Percentiles rank a stretch among this genome's conserved stretches.
Conservation (phyloP, 2,888 invertebrate genomes). For the Cylloceria caligata region DNA sequence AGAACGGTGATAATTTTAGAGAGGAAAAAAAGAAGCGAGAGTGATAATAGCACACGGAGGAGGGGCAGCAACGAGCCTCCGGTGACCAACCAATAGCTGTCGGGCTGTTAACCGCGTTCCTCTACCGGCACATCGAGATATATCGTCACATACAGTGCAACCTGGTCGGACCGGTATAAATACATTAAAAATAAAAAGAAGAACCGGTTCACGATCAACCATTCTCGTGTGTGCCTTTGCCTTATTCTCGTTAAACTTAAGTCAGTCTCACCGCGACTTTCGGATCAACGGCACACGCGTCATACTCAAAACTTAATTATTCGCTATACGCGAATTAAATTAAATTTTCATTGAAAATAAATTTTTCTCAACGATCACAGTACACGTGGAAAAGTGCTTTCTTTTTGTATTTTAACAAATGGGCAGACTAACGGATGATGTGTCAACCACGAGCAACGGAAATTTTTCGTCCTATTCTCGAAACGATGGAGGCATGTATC, state of each 20-base stretch:
- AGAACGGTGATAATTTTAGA: constrained; percentile 26
- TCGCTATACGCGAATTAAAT: neutral
- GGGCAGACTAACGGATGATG: constrained; percentile 7
- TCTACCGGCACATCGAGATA: neutral
- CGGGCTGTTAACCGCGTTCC: neutral
- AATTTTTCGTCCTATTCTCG: constrained; percentile 11
- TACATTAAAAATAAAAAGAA: neutral
- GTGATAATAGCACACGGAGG: constrained; percentile 25
- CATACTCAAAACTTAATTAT: neutral
- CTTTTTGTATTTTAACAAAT: neutral
- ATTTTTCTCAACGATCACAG: neutral
- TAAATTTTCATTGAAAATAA: neutral
- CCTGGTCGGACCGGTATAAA: constrained; percentile 5
- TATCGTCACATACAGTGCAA: neutral
- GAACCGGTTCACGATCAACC: neutral
- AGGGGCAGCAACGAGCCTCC: constrained; percentile 61
- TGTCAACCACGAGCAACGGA: neutral
- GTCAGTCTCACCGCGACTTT: constrained; percentile 1
- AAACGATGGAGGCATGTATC: constrained; percentile 3
- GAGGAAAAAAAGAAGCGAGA: neutral
- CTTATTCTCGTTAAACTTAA: neutral
- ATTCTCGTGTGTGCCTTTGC: constrained; percentile 2
- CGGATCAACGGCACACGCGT: neutral
- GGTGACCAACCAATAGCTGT: constrained; percentile 54
- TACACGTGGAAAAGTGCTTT: neutral